Evolutionary conservation across 1,140 invertebrate genomes (phyloP).

Genomic region (Brachionus calyciflorus): DNA sequence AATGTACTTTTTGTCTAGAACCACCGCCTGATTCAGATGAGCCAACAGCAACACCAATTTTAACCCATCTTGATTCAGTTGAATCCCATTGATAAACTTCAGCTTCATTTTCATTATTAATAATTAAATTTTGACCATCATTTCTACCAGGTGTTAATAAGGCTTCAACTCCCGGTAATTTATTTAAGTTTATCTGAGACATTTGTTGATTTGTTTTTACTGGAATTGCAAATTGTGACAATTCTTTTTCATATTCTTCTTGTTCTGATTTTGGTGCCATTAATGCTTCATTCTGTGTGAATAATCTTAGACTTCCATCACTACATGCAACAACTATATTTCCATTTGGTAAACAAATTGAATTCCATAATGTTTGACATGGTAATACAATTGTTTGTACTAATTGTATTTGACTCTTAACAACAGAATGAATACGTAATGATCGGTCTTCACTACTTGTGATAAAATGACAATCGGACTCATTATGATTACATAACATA

Average conservation of each 20-base stretch:
- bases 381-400: constrained; percentile 75
- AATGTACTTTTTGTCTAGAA: constrained; percentile 69
- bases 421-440: constrained; percentile 76
- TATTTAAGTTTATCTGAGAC: constrained; percentile 76
- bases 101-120: constrained; percentile 70
- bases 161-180: constrained; percentile 75
- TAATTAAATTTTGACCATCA: constrained; percentile 81
- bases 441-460: constrained; percentile 81
- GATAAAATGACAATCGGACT: constrained; percentile 64
- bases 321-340: constrained; percentile 84
- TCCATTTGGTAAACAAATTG: constrained; percentile 74
- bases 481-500: constrained; percentile 64
- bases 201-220: constrained; percentile 67
- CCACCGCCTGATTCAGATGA: constrained; percentile 68
- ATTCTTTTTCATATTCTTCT: constrained; percentile 71
- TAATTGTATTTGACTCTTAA: constrained; percentile 59
- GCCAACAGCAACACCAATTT: constrained; percentile 84
- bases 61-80: constrained; percentile 71
- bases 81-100: constrained; percentile 70
- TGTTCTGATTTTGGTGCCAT: constrained; percentile 67
- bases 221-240: constrained; percentile 67
- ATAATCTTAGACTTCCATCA: constrained; percentile 80
- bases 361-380: constrained; percentile 81
- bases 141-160: constrained; percentile 72
- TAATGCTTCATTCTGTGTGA: constrained; percentile 69